Evolutionary conservation across 2,113 vertebrate genomes (phyloP), one percentile per base, ranked within the genome.

Genomic region (Elachura formosa): DNA sequence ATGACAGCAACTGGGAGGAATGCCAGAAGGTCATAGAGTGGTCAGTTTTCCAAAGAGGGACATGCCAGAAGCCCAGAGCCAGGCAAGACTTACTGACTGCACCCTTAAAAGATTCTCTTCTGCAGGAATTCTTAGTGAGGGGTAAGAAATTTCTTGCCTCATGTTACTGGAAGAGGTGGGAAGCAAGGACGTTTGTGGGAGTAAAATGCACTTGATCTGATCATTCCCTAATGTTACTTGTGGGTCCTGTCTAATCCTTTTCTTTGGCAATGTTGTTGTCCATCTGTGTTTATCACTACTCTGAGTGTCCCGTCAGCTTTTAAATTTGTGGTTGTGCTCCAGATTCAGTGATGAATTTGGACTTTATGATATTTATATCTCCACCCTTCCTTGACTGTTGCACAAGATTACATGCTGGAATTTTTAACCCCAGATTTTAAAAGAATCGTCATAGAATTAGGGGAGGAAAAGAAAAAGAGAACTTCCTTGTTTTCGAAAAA

Each of bases 201-300:
- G 71, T 88, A 63, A 91, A 94, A 80, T 25, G 15, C 34, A 29
- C 28, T 87, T 80, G 71, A 91, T 83, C 82, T 77, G 84, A 54
- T 78, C 34, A 22, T 89, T 91, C 78, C 55, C 23, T 90, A 67
- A 62, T 41, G 31, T 94, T 93, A 91, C 71, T 94, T 29, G 2
- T 63, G 67, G 69, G 78, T 91, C 93, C 72, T 62, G 58, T 62
- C 84, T 96, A 91, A 96, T 83, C 67, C 75, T 94, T 79, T 71
- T 88, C 82, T 66, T 87, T 97, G 95, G 91, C 82, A 88, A 14
- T 52, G 59, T 4, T 91, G 63, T 28, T 91, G 93, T 95, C 78
- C 95, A 96, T 96, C 95, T 96, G 94, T 97, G 95, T 97, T 97
- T 96, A 96, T 97, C 77, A 89, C 81, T 91, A 66, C 63, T 77